Evolutionary conservation across 2,888 invertebrate genomes (phyloP).

Genomic region (Andrena praecox): DNA sequence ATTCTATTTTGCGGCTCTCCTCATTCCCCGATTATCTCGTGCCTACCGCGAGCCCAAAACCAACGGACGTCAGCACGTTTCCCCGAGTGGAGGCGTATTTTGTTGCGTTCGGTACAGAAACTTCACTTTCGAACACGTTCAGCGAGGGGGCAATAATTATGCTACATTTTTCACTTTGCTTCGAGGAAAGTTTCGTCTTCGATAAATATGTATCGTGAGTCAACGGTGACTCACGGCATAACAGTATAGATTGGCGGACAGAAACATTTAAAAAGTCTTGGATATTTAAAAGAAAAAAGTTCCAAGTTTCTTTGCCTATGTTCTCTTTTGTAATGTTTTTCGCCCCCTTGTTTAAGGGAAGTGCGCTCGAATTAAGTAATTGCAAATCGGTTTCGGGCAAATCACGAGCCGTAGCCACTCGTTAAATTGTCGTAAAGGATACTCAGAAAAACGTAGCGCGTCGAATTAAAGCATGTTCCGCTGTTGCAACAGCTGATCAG

Average conservation of each 20-base stretch:
- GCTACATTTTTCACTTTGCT: no score
- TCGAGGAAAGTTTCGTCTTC: no score
- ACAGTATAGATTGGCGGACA: no score
- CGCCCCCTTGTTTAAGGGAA: no score
- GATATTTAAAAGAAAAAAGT: no score
- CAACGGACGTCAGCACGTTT: neutral
- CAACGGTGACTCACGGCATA: no score
- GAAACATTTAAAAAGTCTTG: no score
- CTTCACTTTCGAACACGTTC: no score
- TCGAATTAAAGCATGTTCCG: slow-evolving; percentile 20
- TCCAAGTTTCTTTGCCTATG: no score
- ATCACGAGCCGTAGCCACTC: neutral
- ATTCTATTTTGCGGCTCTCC: slow-evolving; percentile 50
- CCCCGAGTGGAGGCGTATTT: neutral
- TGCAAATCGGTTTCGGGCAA: neutral
- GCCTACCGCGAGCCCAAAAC: slow-evolving; percentile 6
- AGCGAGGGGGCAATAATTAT: no score
- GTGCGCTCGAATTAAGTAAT: neutral
- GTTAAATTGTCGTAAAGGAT: slow-evolving; percentile 1
- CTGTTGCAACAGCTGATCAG: neutral
- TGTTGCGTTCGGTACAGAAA: neutral
- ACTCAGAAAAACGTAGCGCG: neutral
- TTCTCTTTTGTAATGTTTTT: no score
- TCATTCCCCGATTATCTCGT: slow-evolving; percentile 45
- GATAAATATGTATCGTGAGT: no score